phyloP scores from a whole-genome alignment of 2,113 vertebrate species.

The Mellivora capensis region DNA sequence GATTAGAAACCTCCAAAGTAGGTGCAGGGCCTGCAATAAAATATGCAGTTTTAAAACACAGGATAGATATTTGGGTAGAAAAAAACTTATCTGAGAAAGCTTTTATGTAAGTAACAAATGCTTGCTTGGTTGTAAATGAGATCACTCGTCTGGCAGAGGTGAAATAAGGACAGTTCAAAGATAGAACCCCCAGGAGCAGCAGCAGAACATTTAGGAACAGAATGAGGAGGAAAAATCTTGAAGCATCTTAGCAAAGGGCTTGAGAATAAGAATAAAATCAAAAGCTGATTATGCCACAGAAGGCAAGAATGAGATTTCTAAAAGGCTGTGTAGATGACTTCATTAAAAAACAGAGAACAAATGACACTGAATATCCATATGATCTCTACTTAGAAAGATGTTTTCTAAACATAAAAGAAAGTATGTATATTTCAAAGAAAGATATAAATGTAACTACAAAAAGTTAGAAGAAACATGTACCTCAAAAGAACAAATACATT shows the following conservation, averaged over 20 bases:
- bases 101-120: background rate
- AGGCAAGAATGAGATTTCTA: background rate
- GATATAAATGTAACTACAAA: background rate
- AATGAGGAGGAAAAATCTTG: background rate
- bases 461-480: background rate
- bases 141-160: background rate
- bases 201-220: background rate
- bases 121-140: background rate
- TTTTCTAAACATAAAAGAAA: background rate
- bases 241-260: background rate
- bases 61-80: background rate
- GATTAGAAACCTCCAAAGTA: background rate
- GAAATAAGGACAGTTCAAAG: background rate
- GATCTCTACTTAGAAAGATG: background rate
- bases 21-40: background rate
- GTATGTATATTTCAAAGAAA: background rate
- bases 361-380: background rate
- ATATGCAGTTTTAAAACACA: background rate
- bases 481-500: background rate
- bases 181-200: background rate
- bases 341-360: background rate
- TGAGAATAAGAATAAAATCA: background rate
- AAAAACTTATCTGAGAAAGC: background rate
- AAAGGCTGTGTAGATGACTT: background rate
- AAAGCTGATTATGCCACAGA: background rate